A percentile compares a stretch with the other conserved stretches of the same genome.
These are phyloP conservation scores for Micrasema minimum DNA, from an alignment of 1,140 invertebrate genomes.

Conservation along the genomic window DNA sequence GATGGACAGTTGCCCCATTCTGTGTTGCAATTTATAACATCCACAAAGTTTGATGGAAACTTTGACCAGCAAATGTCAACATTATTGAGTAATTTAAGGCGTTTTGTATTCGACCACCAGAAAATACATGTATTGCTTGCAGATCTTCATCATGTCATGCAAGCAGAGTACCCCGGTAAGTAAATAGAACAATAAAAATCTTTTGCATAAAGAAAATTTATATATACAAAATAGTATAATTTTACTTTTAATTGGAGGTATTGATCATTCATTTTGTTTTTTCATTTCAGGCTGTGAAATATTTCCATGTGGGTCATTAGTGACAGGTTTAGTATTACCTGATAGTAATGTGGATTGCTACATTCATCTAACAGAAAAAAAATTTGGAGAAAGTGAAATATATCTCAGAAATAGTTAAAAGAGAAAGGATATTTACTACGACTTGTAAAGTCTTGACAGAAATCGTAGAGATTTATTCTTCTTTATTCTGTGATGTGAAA, in stretches of 20 bases:
- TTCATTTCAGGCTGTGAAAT: constrained; percentile 60
- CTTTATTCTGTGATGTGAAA: background rate
- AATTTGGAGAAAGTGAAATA: constrained; percentile 1
- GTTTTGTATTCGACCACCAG: background rate
- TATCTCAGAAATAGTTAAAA: background rate
- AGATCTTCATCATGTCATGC: background rate
- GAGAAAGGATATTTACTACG: too few species aligned
- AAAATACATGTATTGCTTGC: background rate
- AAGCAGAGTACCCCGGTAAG: constrained; percentile 8
- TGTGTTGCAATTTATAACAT: background rate
- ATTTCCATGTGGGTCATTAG: constrained; percentile 74
- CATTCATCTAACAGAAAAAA: background rate
- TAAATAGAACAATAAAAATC: too few species aligned
- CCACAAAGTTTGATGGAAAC: constrained; percentile 6
- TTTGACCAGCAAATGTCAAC: constrained; percentile 3
- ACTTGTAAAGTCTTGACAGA: background rate
- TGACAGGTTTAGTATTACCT: constrained; percentile 72
- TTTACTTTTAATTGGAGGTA: too few species aligned
- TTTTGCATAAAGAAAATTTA: too few species aligned
- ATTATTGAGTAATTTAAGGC: background rate
- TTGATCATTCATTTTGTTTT: too few species aligned
- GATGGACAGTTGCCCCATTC: background rate
- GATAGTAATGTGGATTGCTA: constrained; percentile 68
- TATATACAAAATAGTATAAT: too few species aligned
- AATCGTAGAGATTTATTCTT: background rate